Percentiles rank a stretch among this genome's conserved stretches.
Conservation (phyloP, 2,888 invertebrate genomes). For the Brenthis ino region DNA sequence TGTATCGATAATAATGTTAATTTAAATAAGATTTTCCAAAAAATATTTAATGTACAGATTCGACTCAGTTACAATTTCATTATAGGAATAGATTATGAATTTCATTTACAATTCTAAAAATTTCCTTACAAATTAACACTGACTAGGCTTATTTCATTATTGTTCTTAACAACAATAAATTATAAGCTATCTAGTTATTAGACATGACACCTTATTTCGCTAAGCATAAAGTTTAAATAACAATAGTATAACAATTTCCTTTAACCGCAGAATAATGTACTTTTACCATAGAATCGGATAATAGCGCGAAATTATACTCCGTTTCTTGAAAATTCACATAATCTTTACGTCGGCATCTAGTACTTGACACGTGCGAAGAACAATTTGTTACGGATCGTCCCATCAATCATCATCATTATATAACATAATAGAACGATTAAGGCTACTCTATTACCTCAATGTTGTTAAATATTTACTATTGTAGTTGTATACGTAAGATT, state of each 20-base stretch:
- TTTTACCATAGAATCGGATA: constrained; percentile 45
- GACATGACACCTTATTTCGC: no score
- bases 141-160: no score
- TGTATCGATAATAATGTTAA: no score
- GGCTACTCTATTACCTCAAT: constrained; percentile 5
- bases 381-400: constrained; percentile 35
- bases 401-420: constrained; percentile 26
- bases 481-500: background rate
- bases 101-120: no score
- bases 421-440: constrained; percentile 19
- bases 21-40: no score
- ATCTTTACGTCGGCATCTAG: constrained; percentile 41
- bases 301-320: constrained; percentile 53
- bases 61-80: no score
- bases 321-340: constrained; percentile 44
- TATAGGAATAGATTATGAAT: no score
- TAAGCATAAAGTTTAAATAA: constrained; percentile 1
- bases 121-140: no score
- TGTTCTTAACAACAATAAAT: no score
- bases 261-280: constrained; percentile 26
- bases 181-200: no score
- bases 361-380: constrained; percentile 42
- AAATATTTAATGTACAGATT: no score
- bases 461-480: background rate
- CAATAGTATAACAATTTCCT: constrained; percentile 7